Evolutionary conservation across 2,888 invertebrate genomes (phyloP), one percentile per base, ranked within the genome.

Genomic region (Nysson spinosus): DNA sequence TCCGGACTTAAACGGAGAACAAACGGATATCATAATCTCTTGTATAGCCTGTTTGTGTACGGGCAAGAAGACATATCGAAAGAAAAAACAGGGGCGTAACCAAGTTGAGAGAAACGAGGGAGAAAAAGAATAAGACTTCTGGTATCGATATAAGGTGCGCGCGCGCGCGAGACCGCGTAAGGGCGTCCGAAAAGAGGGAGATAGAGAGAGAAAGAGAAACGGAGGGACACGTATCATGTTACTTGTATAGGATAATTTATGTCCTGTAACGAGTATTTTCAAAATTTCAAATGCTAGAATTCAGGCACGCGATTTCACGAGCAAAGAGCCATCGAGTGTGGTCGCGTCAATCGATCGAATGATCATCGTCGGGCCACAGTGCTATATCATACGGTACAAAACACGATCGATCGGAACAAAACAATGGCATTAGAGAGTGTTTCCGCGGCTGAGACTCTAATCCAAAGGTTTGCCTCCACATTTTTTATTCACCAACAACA

Each of bases 391-490:
- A 72, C 55, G 62, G 56, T 72, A 73, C 71, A 67, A 77, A 78
- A 78, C 70, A 72, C 75, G 75, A 80, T 83, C 79, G 77, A 78
- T 80, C 78, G 79, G 75, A 52, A 68, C 65, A 76, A 76, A 81
- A 79, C 80, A 75, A 86, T 87, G 87, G 87, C 87, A 82, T 85
- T 87, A 80, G 87, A 87, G 82, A 87, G 87, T 85, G 86, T 86
- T 82, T 80, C 81, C 83, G 84, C 82, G 87, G 83, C 86, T 72
- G 87, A 87, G 82, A 85, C 84, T 83, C 83, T 85, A 79, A 85
- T 86, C 63, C 87, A 85, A 85, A 87, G 87, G 87, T 87, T 87
- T 87, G 87, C 83, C 80, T 82, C 77, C 75, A 75, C 77, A 83
- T 83, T 84, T 83, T 83, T 82, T 83, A 79, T 83, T 80, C 77